Base-by-base conservation (phyloP, 2,888 invertebrate species). In the Mimumesa dahlbomi region DNA sequence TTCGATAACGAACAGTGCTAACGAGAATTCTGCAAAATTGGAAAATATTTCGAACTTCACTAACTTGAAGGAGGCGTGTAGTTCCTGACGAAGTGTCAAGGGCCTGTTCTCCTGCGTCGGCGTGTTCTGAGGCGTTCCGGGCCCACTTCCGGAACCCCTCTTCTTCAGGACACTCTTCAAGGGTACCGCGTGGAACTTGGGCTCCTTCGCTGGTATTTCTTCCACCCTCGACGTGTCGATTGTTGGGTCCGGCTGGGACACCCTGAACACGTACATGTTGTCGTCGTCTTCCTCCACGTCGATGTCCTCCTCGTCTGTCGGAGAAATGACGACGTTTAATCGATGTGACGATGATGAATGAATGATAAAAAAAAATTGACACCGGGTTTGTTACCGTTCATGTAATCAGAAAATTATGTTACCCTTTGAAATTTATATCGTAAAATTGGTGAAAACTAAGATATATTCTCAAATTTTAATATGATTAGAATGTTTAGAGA, bases 171-270 rank as follows among this genome's bases (percentile, higher is more conserved):
- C 97, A 53, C 97, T 97, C 90, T 97, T 97, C 70, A 97, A 93
- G 76, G 97, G 97, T 92, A 96, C 94, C 78, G 97, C 97, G 91
- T 96, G 95, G 90, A 96, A 95, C 86, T 94, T 94, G 40, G 97
- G 97, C 91, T 97, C 97, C 90, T 97, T 96, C 65, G 97, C 96
- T 81, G 96, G 97, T 84, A 97, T 96, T 91, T 97, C 96, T 90
- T 97, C 97, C 71, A 97, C 94, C 77, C 96, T 93, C 62, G 94
- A 94, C 64, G 96, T 96, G 90, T 97, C 96, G 82, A 94, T 94
- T 79, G 91, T 90, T 25, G 93, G 93, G 87, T 93, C 93, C 38
- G 93, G 93, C 82, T 92, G 93, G 78, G 91, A 91, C 89, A 90
- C 91, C 82, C 90, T 91, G 84, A 90, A 91, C 86, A 92, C 89